Evolutionary conservation across 2,888 invertebrate species (phyloP), one percentile per base, ranked within the genome.

Genomic region (Tiliacea citrago): DNA sequence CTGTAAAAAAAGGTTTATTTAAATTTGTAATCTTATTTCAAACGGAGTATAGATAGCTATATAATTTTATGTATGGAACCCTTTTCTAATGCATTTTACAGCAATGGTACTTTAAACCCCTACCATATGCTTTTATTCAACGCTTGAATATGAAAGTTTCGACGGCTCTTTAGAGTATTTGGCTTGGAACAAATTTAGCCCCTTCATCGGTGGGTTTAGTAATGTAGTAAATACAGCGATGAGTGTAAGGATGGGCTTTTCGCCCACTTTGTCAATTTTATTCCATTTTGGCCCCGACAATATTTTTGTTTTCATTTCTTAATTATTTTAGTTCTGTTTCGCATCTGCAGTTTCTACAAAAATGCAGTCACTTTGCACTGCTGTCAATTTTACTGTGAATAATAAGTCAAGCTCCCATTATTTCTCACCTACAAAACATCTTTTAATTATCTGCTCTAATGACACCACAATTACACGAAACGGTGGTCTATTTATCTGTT

Each of bases 41-140:
- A 39, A 7, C 0, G 39, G 39, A 39, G 39, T 39, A 16, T 29
- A 29, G 29, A 16, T 29, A 29, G 29, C 29, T 1, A 12, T 5
- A 62, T 10, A 29, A 8, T 42, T 45, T 21, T 8, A 72, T 49
- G 24, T 21, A 65, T 21, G 2, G n/a, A 73, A 66, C 73, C 70
- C 86, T 75, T 75, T 75, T 16, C 42, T 86, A 80, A 81, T 87
- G 66, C 84, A 78, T 85, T 81, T 79, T 79, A 75, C 49, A 77
- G 51, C 49, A 69, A 58, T 60, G 75, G 81, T 68, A 73, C 71
- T 77, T 79, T 49, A 47, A 67, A 76, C 80, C 81, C 72, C 58
- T 53, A n/a, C n/a, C n/a, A n/a, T n/a, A 60, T 49, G 61, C 66
- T 77, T 78, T 76, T 39, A 77, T 77, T 81, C 61, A 66, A 47